Conservation (phyloP, 2,797 vertebrate genomes). For the Pristis pectinata region DNA sequence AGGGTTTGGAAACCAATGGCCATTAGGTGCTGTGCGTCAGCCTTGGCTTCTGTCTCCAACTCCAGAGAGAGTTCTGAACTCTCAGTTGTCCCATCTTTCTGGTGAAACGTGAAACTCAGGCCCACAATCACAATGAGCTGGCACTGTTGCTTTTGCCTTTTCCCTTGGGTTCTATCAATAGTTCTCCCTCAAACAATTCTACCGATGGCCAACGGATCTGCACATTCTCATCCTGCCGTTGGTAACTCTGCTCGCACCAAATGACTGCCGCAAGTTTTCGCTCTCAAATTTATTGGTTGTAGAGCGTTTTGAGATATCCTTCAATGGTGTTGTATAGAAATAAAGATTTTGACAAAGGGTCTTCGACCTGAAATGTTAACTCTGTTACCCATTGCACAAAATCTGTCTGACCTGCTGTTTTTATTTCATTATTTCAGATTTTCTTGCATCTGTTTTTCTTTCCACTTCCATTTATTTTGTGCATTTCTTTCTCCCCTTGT, state of each 20-base stretch:
- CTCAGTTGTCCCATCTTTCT: neutral
- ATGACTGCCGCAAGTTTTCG: too few species aligned
- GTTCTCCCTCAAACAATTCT: neutral
- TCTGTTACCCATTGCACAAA: too few species aligned
- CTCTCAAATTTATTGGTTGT: too few species aligned
- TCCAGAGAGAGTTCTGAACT: neutral
- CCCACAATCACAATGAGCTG: neutral
- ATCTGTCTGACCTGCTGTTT: too few species aligned
- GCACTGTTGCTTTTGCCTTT: neutral
- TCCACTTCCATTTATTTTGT: too few species aligned
- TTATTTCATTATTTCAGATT: too few species aligned
- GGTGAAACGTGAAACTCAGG: neutral
- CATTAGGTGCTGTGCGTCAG: neutral
- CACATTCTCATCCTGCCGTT: neutral
- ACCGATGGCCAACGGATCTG: neutral
- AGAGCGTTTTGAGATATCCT: too few species aligned
- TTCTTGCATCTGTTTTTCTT: too few species aligned
- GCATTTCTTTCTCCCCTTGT: too few species aligned
- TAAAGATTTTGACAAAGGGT: too few species aligned
- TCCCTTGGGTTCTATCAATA: neutral
- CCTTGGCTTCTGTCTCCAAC: neutral
- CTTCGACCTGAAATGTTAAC: too few species aligned
- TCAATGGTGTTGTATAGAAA: too few species aligned
- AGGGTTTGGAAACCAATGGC: neutral
- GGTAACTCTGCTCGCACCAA: neutral